Conservation (phyloP, 2,797 vertebrate species). For the Siniperca scherzeri region DNA sequence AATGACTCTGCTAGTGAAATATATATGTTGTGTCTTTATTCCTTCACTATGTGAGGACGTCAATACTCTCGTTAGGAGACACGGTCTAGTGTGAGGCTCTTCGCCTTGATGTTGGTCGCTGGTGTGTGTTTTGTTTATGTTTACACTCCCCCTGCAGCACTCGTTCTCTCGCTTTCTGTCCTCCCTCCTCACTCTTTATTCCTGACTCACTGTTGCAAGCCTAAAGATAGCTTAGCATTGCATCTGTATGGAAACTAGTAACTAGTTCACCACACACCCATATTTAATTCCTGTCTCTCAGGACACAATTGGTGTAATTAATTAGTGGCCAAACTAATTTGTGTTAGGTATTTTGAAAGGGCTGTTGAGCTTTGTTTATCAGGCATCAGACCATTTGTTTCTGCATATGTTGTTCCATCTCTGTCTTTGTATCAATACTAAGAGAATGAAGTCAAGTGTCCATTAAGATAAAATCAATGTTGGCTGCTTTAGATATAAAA, state of each 20-base stretch:
- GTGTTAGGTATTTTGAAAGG: slow-evolving; percentile 37
- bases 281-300: slow-evolving; percentile 47
- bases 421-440: slow-evolving; percentile 39
- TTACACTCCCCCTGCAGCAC: slow-evolving; percentile 56
- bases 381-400: slow-evolving; percentile 34
- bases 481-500: slow-evolving; percentile 40
- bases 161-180: slow-evolving; percentile 40
- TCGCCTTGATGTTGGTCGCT: slow-evolving; percentile 37
- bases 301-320: slow-evolving; percentile 65
- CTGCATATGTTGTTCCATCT: slow-evolving; percentile 6
- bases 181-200: slow-evolving; percentile 41
- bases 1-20: slow-evolving; percentile 9
- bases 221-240: slow-evolving; percentile 58
- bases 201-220: slow-evolving; percentile 50
- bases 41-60: slow-evolving; percentile 28
- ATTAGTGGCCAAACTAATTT: slow-evolving; percentile 60
- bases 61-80: slow-evolving; percentile 47
- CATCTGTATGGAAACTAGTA: slow-evolving; percentile 44
- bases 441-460: slow-evolving; percentile 39
- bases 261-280: slow-evolving; percentile 12
- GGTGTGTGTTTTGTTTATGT: slow-evolving; percentile 63
- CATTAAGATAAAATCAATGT: slow-evolving; percentile 41
- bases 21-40: slow-evolving; percentile 20
- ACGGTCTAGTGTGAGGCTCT: slow-evolving; percentile 29
- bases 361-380: slow-evolving; percentile 39